These are phyloP conservation scores for Strigops habroptila DNA, from an alignment of 2,113 vertebrate species.

Conservation along the genomic window DNA sequence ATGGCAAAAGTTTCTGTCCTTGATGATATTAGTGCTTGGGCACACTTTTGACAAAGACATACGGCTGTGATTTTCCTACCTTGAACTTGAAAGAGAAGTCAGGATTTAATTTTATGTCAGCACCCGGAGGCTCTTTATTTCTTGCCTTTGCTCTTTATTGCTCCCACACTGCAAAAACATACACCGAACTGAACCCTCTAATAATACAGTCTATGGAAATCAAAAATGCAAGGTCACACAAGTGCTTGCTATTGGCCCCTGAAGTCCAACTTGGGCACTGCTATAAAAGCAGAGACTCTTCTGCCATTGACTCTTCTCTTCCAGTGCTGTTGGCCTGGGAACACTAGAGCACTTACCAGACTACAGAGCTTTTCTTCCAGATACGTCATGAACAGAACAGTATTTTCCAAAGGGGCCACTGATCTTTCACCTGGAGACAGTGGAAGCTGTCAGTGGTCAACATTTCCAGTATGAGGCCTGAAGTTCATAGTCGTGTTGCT, in stretches of 20 bases:
- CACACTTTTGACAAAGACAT: conserved; percentile 49
- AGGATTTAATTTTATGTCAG: conserved; percentile 64
- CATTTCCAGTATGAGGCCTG: background rate
- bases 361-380: background rate
- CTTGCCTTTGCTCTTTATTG: conserved; percentile 62
- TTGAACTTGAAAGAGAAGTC: conserved; percentile 63
- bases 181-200: conserved; percentile 27
- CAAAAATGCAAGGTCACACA: conserved; percentile 28
- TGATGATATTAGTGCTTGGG: conserved; percentile 39
- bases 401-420: background rate
- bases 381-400: background rate
- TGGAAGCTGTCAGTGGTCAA: background rate
- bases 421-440: background rate
- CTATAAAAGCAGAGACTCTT: conserved; percentile 27
- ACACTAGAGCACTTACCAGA: background rate
- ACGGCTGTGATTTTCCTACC: conserved; percentile 62
- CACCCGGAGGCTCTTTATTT: conserved; percentile 63
- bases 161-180: conserved; percentile 35
- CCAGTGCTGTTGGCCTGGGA: conserved; percentile 5
- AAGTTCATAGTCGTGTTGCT: accelerated
- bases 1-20: conserved; percentile 23
- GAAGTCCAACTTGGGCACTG: conserved; percentile 42
- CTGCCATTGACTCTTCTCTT: conserved; percentile 25
- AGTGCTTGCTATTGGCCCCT: conserved; percentile 34
- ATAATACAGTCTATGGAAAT: conserved; percentile 47